Evolutionary conservation across 2,797 vertebrate species (phyloP), one percentile per base, ranked within the genome.

Genomic region (Miichthys miiuy): DNA sequence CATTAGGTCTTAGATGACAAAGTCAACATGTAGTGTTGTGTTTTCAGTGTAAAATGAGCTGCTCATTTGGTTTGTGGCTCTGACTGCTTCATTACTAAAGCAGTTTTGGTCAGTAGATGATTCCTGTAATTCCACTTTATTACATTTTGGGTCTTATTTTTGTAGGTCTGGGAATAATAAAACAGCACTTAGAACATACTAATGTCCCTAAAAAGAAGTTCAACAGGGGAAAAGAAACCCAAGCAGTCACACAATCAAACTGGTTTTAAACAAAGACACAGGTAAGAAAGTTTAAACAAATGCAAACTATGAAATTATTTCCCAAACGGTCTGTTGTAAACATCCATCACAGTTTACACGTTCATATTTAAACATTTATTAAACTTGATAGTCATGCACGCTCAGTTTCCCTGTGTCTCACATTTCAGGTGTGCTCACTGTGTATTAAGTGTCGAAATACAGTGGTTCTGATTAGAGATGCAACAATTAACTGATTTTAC

Each of bases 11-110:
- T 20, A 14, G 21, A 61, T 50, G 38, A 34, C n/a, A 64, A 34
- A 55, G 23, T 30, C 14, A 55, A 38, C 46, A 41, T 14, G 21
- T 6, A 10, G 11, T 23, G 27, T 25, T 51, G 16, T 38, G 47
- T 68, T 72, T 47, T 52, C 3, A 55, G 18, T 65, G 18, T 30
- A 52, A 60, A 38, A 17, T 54, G 8, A 75, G 38, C 18, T n/a
- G 21, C 44, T 61, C 44, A 14, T 25, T 34, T 58, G 41, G 38
- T 67, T 65, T 54, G 38, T 27, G 10, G 54, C 44, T 51, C 20
- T 27, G n/a, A 13, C n/a, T 46, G 21, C 21, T 75, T 44, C 16
- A 38, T 14, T 21, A 14, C 25, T 54, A 50, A 68, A 73, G 42
- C 18, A 50, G 42, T 38, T 38, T 68, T 16, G 42, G 3, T 69